Evolutionary conservation across 1,140 invertebrate species (phyloP), one percentile per base, ranked within the genome.

Genomic region (Semibalanus balanoides): DNA sequence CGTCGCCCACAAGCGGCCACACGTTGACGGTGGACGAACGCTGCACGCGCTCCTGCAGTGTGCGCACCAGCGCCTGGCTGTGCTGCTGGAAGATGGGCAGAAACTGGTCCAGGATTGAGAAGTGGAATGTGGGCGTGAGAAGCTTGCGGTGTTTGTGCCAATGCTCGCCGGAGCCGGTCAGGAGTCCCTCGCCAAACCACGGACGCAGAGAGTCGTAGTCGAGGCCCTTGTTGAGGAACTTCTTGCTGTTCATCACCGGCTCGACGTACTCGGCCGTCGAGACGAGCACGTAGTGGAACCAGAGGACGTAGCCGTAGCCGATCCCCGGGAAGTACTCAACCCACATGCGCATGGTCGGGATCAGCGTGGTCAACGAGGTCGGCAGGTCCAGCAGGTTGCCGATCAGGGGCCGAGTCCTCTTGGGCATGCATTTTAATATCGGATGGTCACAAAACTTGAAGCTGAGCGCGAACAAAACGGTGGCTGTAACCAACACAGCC

Each of bases 41-140:
- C 76, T 86, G 86, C 29, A 86, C 84, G 79, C 91, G 86, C 27
- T 83, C 80, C 64, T 85, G 80, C 76, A 97, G 81, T 79, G 90
- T 88, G 9, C 88, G 82, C 0, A 90, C 86, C 73, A 96, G 84
- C 29, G 88, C 85, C 7, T 87, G 83, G 35, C 89, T 86, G 79
- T 95, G 92, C 78, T 91, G 89, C 79, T 91, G 90, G 83, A 97
- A 94, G 0, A 95, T 88, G 28, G 89, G 88, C 17, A 94, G 81
- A 81, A 96, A 96, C 79, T 92, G 89, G 79, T 96, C 90, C 71
- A 97, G 85, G 73, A 97, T 94, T 76, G 90, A 88, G 81, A 95
- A 94, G 84, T 96, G 94, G 83, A 97, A 96, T 0, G 93, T 90
- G 30, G 94, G 94, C 0, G 94, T 96, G 14, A 97, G 90, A 81